phyloP scores from a whole-genome alignment of 2,113 vertebrate species.

The Ptilonorhynchus violaceus region DNA sequence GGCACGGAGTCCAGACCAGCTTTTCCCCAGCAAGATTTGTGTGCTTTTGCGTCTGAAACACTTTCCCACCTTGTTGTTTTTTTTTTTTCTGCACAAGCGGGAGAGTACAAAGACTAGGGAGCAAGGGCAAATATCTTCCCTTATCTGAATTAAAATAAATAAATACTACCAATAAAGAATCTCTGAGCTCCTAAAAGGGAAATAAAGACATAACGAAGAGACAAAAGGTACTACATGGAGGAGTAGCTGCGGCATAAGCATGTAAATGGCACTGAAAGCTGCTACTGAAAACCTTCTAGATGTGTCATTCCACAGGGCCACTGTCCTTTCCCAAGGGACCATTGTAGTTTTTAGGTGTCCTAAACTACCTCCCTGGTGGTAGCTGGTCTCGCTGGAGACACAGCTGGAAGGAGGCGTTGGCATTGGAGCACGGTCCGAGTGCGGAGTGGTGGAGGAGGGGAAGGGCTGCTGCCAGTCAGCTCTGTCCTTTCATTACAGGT shows the following conservation, averaged over 20 bases:
- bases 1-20: not conserved
- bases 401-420: not conserved
- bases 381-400: not conserved
- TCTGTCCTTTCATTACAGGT: conserved; percentile 65
- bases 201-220: not conserved
- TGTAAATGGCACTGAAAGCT: not conserved
- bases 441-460: not conserved
- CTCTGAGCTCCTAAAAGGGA: not conserved
- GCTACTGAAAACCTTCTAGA: not conserved
- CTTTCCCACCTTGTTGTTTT: not conserved
- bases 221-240: not conserved
- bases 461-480: conserved; percentile 57
- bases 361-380: not conserved
- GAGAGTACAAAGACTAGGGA: not conserved
- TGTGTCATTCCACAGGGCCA: not conserved
- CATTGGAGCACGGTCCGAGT: not conserved
- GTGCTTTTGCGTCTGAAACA: not conserved
- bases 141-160: not conserved
- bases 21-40: not conserved
- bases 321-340: not conserved
- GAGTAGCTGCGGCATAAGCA: not conserved
- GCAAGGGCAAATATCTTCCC: not conserved
- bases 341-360: not conserved
- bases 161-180: not conserved
- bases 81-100: not conserved